Base-by-base conservation (phyloP, 1,140 invertebrate genomes). In the Battus philenor region DNA sequence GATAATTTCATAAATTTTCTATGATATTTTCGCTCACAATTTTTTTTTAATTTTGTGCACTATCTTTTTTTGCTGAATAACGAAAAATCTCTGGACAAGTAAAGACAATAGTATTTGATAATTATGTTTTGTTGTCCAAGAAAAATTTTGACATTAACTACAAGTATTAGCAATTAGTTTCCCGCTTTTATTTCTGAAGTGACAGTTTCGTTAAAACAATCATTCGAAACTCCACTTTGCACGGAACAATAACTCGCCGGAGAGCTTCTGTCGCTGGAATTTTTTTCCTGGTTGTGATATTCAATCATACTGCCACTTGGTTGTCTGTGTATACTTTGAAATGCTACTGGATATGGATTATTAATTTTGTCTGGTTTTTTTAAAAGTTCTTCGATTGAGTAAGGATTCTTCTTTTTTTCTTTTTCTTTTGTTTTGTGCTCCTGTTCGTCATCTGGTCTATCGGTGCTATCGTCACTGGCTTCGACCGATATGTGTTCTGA, bases 381-480 rank as follows among this genome's bases (percentile, higher is more conserved):
- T 2, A 96, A 63, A 3, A 96, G 67, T 66, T 95, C 94, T 66
- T 96, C 94, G 60, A 96, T 96, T 0, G 93, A 94, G 67, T 95
- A 95, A 0, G 93, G 93, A 77, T 94, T 95, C 32, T 90, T 90
- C 71, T 94, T 94, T 56, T 89, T 91, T 44, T 84, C 86, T 54
- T 74, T 81, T 18, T 64, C 65, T 2, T 50, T 66, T 3, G 68
- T 61, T 59, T 69, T 76, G 36, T 59, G 54, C 13, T 82, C 70
- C 45, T 86, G 86, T 7, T 90, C 89, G 12, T 90, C 89, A 29
- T 90, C 89, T 16, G 88, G 89, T 54, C 88, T 87, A 50, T 90
- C 89, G 5, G 88, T 68, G n/a, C 89, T 90, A 56, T 90, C 89
- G 24, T 90, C 89, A 39, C 89, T 90, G 1, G 88, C 87, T 34